Evolutionary conservation across 1,140 invertebrate genomes (phyloP).

Genomic region (Lamellibrachia luymesi): DNA sequence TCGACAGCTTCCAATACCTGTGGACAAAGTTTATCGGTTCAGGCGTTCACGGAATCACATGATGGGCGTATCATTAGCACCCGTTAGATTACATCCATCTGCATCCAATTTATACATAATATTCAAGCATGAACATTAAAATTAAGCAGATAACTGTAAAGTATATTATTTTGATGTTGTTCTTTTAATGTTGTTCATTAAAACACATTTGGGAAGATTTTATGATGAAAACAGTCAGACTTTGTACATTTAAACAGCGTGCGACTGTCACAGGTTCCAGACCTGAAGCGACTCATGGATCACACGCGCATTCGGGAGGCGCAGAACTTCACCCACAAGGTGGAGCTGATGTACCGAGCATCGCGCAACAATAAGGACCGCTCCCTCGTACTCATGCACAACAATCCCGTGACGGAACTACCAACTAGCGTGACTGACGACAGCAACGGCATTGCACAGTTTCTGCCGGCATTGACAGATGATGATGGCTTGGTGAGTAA

Average conservation of each 20-base stretch:
- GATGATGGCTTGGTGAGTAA: not conserved
- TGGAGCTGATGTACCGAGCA: slow-evolving; percentile 47
- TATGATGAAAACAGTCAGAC: no score
- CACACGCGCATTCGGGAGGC: slow-evolving; percentile 33
- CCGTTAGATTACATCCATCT: no score
- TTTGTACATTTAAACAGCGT: not conserved
- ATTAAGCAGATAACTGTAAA: no score
- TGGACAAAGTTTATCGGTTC: no score
- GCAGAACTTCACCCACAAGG: slow-evolving; percentile 37
- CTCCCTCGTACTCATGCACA: slow-evolving; percentile 41
- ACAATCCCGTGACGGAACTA: slow-evolving; percentile 36
- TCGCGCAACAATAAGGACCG: slow-evolving; percentile 44
- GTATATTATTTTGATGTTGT: no score
- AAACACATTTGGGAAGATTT: no score
- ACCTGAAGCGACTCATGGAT: slow-evolving; percentile 38
- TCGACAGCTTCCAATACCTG: no score
- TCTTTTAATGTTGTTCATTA: no score
- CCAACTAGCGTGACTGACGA: not conserved
- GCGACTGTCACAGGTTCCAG: slow-evolving; percentile 33
- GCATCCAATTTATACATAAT: no score
- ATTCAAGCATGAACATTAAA: no score
- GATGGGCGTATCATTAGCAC: no score
- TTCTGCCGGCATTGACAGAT: not conserved
- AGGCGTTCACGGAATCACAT: no score
- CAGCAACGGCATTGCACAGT: not conserved